These are phyloP conservation scores for Pithys albifrons DNA, from an alignment of 2,113 vertebrate species.

Conservation along the genomic window DNA sequence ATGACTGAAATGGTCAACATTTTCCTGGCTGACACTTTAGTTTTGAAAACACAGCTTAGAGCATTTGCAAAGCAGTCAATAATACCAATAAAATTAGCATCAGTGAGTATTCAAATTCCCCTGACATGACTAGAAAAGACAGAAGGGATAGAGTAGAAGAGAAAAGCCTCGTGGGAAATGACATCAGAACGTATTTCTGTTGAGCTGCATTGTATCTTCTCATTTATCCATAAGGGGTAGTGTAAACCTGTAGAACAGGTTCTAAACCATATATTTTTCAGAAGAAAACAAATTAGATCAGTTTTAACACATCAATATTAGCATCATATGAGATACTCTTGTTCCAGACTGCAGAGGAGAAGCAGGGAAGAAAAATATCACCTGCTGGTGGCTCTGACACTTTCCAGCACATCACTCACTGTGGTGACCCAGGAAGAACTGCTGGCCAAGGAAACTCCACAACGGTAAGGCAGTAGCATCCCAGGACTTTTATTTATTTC, in stretches of 20 bases:
- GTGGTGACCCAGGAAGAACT: neutral
- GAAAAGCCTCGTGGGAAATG: neutral
- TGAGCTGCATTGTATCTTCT: neutral
- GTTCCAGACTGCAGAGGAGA: neutral
- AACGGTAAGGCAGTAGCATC: neutral
- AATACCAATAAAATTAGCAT: constrained; percentile 8
- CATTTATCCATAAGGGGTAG: neutral
- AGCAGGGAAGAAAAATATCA: neutral
- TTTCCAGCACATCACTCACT: neutral
- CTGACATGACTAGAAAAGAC: neutral
- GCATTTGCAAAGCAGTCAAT: neutral
- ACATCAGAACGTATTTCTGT: neutral
- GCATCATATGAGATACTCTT: neutral
- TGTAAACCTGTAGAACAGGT: neutral
- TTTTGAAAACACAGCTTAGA: constrained; percentile 9
- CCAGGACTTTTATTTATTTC: neutral
- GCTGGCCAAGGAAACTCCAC: neutral
- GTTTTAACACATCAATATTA: neutral
- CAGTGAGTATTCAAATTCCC: constrained; percentile 30
- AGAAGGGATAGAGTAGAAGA: neutral
- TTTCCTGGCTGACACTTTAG: neutral
- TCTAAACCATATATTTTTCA: neutral
- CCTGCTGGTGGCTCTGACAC: neutral
- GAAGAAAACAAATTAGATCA: constrained; percentile 4
- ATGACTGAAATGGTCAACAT: neutral